These are phyloP conservation scores for Ranitomeya imitator DNA, from an alignment of 2,113 vertebrate genomes.

Conservation along the genomic window DNA sequence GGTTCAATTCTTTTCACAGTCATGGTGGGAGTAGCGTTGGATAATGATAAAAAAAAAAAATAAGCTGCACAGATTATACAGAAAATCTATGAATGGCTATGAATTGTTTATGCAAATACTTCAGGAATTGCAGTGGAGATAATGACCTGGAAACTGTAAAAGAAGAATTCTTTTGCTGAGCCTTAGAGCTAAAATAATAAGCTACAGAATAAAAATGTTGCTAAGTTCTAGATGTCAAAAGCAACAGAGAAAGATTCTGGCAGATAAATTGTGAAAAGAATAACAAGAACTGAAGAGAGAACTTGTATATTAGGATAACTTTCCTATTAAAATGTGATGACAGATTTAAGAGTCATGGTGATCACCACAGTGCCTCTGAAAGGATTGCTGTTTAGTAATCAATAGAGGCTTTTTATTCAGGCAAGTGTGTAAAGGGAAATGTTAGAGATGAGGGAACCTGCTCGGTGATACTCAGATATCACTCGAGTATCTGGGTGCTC, in stretches of 20 bases:
- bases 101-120: slow-evolving; percentile 33
- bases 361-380: too few relatives aligned
- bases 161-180: not conserved
- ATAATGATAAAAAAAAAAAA: slow-evolving; percentile 44
- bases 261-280: not conserved
- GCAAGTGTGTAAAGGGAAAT: too few relatives aligned
- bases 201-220: not conserved
- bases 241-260: not conserved
- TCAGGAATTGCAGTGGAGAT: slow-evolving; percentile 6
- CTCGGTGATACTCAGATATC: too few relatives aligned
- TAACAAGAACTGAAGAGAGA: not conserved
- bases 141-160: slow-evolving; percentile 12
- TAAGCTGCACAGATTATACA: slow-evolving; percentile 29
- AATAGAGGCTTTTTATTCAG: too few relatives aligned
- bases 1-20: slow-evolving; percentile 23
- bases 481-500: too few relatives aligned
- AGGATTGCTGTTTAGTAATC: too few relatives aligned
- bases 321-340: not conserved
- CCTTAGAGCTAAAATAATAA: slow-evolving; percentile 33
- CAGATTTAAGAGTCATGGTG: too few relatives aligned
- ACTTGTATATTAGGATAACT: not conserved
- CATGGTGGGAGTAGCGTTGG: not conserved
- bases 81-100: slow-evolving; percentile 5
- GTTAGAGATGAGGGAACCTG: too few relatives aligned
- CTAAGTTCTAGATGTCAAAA: not conserved